Conservation (phyloP, 2,797 vertebrate genomes). For the Cryptoblepharus egeriae region DNA sequence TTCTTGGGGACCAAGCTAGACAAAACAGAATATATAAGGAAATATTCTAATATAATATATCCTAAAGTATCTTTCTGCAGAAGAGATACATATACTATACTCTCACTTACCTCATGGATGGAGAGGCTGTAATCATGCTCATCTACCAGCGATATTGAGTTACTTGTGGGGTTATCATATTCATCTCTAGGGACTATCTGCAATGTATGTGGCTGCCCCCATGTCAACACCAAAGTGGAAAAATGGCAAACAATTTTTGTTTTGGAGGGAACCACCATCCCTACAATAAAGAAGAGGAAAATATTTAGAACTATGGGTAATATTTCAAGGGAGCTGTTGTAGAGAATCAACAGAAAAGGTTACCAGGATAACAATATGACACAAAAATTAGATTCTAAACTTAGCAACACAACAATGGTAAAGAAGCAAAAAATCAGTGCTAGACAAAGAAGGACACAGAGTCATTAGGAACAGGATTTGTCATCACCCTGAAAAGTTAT, state of each 20-base stretch:
- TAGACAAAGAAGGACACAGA: neutral
- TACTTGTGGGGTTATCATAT: constrained; percentile 96
- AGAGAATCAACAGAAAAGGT: constrained; percentile 32
- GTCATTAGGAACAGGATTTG: neutral
- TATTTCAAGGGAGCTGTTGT: constrained; percentile 20
- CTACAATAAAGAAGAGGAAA: constrained; percentile 77
- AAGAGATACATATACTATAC: neutral
- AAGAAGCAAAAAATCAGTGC: neutral
- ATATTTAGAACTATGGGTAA: constrained; percentile 32
- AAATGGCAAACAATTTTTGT: constrained; percentile 98
- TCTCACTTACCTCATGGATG: constrained; percentile 86
- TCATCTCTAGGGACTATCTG: constrained; percentile 97
- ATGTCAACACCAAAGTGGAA: constrained; percentile 94
- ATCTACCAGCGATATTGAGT: constrained; percentile 89
- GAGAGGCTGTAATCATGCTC: constrained; percentile 91
- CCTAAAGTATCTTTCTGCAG: neutral
- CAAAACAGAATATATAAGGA: constrained; percentile 42
- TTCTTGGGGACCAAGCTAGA: constrained; percentile 89
- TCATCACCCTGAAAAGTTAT: neutral
- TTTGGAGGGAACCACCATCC: constrained; percentile 96
- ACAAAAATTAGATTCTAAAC: constrained; percentile 6
- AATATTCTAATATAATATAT: too few species aligned
- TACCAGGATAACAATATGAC: neutral
- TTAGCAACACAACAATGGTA: neutral
- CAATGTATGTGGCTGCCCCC: constrained; percentile 91